Percentiles rank a stretch among this genome's conserved stretches.
phyloP scores from a whole-genome alignment of 2,113 vertebrate species.

The Centrocercus urophasianus region DNA sequence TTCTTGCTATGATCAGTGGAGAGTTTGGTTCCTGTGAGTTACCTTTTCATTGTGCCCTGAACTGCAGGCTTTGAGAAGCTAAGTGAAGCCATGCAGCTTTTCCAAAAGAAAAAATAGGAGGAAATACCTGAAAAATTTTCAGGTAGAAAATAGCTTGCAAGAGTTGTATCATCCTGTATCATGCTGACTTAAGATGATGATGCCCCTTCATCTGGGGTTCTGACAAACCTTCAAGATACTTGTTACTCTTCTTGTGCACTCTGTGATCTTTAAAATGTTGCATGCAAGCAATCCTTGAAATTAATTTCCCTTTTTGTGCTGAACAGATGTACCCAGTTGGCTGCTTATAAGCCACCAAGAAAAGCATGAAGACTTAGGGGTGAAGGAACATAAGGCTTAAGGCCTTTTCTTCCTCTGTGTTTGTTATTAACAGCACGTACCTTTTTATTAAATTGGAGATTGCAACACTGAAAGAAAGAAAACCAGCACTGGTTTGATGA shows the following conservation, averaged over 20 bases:
- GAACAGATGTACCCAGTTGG: background rate
- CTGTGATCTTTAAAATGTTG: background rate
- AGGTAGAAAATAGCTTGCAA: background rate
- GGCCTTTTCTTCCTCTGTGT: background rate
- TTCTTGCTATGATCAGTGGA: background rate
- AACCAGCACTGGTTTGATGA: background rate
- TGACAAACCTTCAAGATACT: background rate
- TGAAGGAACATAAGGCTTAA: background rate
- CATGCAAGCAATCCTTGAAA: background rate
- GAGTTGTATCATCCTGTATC: background rate
- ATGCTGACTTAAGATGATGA: accelerated
- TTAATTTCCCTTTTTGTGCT: background rate
- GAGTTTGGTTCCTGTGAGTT: background rate
- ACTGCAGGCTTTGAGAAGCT: background rate
- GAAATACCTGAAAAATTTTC: background rate
- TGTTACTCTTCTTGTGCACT: accelerated
- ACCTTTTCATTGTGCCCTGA: background rate
- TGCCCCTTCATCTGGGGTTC: background rate
- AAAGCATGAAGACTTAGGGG: background rate
- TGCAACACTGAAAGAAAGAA: background rate
- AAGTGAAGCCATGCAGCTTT: background rate
- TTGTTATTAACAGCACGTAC: background rate
- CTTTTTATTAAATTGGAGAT: background rate
- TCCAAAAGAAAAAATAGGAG: background rate
- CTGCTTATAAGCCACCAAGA: background rate